Evolutionary conservation across 2,797 vertebrate species (phyloP).

Genomic region (Brachyrhaphis roseni): DNA sequence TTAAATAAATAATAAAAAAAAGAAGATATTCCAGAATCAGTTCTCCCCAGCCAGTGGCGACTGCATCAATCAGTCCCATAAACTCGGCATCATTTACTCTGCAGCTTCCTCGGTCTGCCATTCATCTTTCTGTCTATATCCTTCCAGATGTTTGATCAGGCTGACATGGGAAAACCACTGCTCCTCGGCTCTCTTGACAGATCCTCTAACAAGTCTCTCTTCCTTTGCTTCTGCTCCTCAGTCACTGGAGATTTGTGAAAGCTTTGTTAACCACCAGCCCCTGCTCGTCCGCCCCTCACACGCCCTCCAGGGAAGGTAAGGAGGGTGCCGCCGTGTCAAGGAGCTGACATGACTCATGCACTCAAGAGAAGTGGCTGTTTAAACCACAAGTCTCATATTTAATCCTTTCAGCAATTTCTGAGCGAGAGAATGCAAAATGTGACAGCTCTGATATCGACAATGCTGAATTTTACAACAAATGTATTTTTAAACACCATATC

Average conservation of each 20-base stretch:
- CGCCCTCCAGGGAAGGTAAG: conserved; percentile 28
- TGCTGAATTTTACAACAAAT: conserved; percentile 30
- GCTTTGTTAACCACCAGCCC: conserved; percentile 51
- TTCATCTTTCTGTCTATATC: conserved; percentile 39
- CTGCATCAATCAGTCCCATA: conserved; percentile 53
- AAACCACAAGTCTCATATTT: conserved; percentile 42
- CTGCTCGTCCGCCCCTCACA: neutral
- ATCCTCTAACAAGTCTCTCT: conserved; percentile 37
- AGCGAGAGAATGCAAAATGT: conserved; percentile 23
- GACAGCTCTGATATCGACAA: conserved; percentile 31
- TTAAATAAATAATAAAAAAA: conserved; percentile 24
- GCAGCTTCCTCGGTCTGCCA: conserved; percentile 29
- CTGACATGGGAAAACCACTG: conserved; percentile 50
- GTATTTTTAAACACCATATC: conserved; percentile 15
- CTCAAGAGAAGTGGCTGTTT: conserved; percentile 42
- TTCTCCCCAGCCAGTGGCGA: conserved; percentile 52
- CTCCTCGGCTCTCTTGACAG: conserved; percentile 41
- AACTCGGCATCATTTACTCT: conserved; percentile 28
- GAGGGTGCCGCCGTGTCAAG: conserved; percentile 37
- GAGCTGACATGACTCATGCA: conserved; percentile 52
- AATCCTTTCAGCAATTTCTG: conserved; percentile 47
- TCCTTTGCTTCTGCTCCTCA: conserved; percentile 32
- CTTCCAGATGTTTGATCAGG: conserved; percentile 61
- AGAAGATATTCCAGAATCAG: conserved; percentile 3
- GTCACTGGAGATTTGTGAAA: conserved; percentile 43